phyloP scores from a whole-genome alignment of 23 tunicate species.

The Styela plicata region DNA sequence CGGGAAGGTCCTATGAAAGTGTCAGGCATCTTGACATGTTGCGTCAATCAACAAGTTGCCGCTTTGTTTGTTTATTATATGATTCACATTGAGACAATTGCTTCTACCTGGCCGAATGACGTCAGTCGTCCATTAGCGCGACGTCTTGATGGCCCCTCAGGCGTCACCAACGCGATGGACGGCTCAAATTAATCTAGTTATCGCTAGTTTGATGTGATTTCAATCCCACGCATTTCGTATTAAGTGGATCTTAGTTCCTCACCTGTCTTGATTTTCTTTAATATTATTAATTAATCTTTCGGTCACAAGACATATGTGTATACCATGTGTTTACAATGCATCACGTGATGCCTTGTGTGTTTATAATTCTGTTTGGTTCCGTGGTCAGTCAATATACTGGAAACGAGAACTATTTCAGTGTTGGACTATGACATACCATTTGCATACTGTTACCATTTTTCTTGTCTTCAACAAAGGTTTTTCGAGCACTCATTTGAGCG shows the following conservation, averaged over 20 bases:
- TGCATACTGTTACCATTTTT: too few relatives aligned
- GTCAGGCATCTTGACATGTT: background rate
- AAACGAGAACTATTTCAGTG: too few relatives aligned
- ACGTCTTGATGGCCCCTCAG: background rate
- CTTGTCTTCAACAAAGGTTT: too few relatives aligned
- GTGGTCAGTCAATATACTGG: too few relatives aligned
- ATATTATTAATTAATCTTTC: too few relatives aligned
- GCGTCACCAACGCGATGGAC: background rate
- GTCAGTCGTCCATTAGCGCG: slow-evolving; percentile 1
- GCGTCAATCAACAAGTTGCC: background rate
- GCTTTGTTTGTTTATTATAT: background rate
- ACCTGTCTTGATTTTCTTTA: background rate
- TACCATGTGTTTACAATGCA: too few relatives aligned
- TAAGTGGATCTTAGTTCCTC: background rate
- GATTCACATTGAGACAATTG: background rate
- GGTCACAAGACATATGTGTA: too few relatives aligned
- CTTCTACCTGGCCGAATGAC: background rate
- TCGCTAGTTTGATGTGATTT: background rate
- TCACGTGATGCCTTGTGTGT: too few relatives aligned
- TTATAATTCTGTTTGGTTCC: too few relatives aligned
- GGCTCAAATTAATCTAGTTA: background rate
- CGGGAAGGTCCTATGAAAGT: background rate
- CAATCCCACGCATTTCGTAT: background rate
- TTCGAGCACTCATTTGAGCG: too few relatives aligned
- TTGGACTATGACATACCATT: too few relatives aligned